Evolutionary conservation across 2,888 invertebrate species (phyloP).

Genomic region (Venusia cambrica): DNA sequence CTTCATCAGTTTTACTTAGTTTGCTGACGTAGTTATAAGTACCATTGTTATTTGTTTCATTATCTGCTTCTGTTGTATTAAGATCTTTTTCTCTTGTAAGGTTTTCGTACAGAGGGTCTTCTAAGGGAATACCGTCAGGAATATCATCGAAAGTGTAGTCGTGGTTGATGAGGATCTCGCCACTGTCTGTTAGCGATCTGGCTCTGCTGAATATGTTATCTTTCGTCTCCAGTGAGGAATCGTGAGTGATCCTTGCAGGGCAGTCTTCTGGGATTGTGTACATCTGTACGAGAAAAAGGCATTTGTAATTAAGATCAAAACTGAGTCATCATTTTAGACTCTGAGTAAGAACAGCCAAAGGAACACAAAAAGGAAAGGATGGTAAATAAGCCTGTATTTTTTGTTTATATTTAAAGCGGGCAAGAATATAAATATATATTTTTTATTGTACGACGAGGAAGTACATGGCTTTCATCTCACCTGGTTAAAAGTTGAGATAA

Average conservation of each 20-base stretch:
- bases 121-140: slow-evolving; percentile 65
- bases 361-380: too few species aligned
- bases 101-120: slow-evolving; percentile 65
- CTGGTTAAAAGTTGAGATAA: too few species aligned
- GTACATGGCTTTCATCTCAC: too few species aligned
- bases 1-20: slow-evolving; percentile 2
- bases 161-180: slow-evolving; percentile 57
- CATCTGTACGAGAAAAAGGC: slow-evolving; percentile 45
- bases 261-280: slow-evolving; percentile 73
- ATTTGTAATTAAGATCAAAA: too few species aligned
- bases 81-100: slow-evolving; percentile 36
- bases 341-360: too few species aligned
- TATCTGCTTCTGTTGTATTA: background rate
- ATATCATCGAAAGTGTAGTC: slow-evolving; percentile 66
- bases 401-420: too few species aligned
- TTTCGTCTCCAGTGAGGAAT: slow-evolving; percentile 46
- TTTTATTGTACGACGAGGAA: too few species aligned
- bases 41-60: background rate
- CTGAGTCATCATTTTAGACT: too few species aligned
- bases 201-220: slow-evolving; percentile 65
- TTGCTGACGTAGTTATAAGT: too few species aligned
- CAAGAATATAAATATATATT: too few species aligned
- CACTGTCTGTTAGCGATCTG: slow-evolving; percentile 46
- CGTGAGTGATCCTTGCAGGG: slow-evolving; percentile 51
- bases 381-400: too few species aligned